Evolutionary conservation across 2,113 vertebrate genomes (phyloP).

Genomic region (Aptenodytes patagonicus): DNA sequence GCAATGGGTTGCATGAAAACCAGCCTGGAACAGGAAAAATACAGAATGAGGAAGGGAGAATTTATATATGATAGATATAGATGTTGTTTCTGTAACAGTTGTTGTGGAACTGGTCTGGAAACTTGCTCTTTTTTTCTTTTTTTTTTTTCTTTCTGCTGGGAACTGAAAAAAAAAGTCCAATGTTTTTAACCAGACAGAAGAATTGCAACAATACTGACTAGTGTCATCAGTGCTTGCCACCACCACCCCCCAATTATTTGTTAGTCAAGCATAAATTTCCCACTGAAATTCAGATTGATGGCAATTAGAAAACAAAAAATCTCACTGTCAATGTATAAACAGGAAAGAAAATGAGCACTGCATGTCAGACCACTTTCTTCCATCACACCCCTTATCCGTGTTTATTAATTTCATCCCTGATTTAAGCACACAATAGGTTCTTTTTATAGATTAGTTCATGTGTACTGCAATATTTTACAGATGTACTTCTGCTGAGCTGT

Average conservation of each 20-base stretch:
- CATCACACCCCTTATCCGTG: neutral
- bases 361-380: neutral
- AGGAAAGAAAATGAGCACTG: neutral
- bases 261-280: slow-evolving; percentile 9
- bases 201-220: neutral
- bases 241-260: neutral
- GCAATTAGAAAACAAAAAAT: slow-evolving; percentile 4
- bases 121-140: neutral
- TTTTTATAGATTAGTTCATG: neutral
- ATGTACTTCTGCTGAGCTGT: neutral
- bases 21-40: neutral
- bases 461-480: neutral
- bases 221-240: neutral
- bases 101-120: neutral
- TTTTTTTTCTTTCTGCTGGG: neutral
- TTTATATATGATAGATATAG: neutral
- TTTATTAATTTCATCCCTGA: neutral
- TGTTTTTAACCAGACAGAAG: neutral
- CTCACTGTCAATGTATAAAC: neutral
- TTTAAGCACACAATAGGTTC: neutral
- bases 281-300: neutral
- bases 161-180: neutral
- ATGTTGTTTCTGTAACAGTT: neutral
- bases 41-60: neutral
- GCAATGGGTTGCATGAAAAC: neutral